These are phyloP conservation scores for Cyprinodon variegatus DNA, from an alignment of 2,113 vertebrate species.

Conservation along the genomic window DNA sequence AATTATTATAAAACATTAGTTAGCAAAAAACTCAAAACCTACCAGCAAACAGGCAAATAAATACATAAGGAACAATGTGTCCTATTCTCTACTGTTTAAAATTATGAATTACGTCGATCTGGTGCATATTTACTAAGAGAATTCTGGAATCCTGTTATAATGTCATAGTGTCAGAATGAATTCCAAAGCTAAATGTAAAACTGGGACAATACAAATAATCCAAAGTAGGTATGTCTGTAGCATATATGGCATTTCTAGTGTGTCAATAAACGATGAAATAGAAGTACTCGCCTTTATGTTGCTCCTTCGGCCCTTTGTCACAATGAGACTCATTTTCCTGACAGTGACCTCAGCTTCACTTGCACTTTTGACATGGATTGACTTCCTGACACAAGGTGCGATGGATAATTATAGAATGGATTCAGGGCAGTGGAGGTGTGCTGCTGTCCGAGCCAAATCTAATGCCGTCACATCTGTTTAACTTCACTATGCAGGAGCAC, in stretches of 20 bases:
- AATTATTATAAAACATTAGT: too few relatives aligned
- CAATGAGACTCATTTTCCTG: constrained; percentile 67
- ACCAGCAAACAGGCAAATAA: too few relatives aligned
- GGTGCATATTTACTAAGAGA: background rate
- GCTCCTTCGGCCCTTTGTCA: constrained; percentile 57
- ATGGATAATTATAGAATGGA: constrained; percentile 81
- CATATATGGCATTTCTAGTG: background rate
- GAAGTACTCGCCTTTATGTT: constrained; percentile 37
- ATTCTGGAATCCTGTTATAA: background rate
- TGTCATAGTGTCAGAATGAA: background rate
- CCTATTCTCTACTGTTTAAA: background rate
- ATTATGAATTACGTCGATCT: background rate
- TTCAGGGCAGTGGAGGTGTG: constrained; percentile 75
- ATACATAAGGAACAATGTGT: background rate
- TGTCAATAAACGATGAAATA: background rate
- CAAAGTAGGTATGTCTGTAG: background rate
- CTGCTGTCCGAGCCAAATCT: constrained; percentile 74
- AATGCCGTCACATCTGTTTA: constrained; percentile 82
- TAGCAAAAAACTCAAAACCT: too few relatives aligned
- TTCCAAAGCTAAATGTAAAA: background rate
- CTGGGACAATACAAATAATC: background rate
- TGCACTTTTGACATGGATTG: constrained; percentile 74
- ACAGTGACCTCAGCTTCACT: constrained; percentile 71
- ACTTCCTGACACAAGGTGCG: constrained; percentile 77
- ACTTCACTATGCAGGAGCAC: constrained; percentile 66